Base-by-base conservation (phyloP, 2,888 invertebrate species). In the Amphimallon solstitiale region DNA sequence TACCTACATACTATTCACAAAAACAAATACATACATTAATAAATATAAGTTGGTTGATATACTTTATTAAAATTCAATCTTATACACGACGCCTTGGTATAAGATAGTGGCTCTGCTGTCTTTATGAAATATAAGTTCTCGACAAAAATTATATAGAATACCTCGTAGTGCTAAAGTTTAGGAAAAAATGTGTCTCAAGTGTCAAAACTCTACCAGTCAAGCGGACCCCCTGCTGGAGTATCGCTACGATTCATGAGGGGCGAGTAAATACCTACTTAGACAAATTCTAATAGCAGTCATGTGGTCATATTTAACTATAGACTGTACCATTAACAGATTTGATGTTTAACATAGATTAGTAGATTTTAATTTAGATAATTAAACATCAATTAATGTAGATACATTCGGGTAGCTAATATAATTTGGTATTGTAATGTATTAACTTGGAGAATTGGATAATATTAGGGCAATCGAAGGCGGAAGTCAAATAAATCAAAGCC, bases 171-270 rank as follows among this genome's bases (percentile, higher is more conserved):
- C 38, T 60, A 65, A 65, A 61, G 65, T 60, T 51, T 60, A 65
- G 63, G 63, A 37, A 63, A 62, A 56, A 63, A 54, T 67, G 67
- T 67, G 67, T 67, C 54, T 63, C 67, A 67, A 67, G 67, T 67
- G 67, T 63, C 62, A 59, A 67, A 66, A 66, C 56, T 56, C 63
- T 61, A 67, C 67, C 67, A 48, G 62, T 70, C 67, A 79, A 79
- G 78, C 76, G 76, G 80, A 78, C 72, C 76, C 76, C 78, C 76
- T 73, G 71, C 75, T 79, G 81, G 81, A 80, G 71, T 73, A 75
- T 64, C 67, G 71, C 78, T 74, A 76, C 78, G 77, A 73, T 77
- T 76, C 75, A 60, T 76, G 77, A 81, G 80, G 82, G 82, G 82
- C 82, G 82, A 82, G 82, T 82, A 82, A 82, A 68, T 63, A 70